Base-by-base conservation (phyloP, 2,113 vertebrate genomes). In the Phalacrocorax aristotelis region DNA sequence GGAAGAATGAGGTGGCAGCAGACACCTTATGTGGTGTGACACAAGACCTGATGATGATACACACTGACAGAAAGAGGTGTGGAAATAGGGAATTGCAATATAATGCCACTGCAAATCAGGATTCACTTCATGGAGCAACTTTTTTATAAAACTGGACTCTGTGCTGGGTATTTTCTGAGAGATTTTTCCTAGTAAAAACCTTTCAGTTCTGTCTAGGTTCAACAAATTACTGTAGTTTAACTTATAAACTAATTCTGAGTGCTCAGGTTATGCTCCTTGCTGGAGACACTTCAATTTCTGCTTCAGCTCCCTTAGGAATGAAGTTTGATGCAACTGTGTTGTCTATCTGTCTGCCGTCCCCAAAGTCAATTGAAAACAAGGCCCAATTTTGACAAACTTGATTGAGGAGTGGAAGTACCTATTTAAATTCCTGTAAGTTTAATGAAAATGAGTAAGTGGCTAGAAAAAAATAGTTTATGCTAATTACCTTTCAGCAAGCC, bases 401-500 rank as follows among this genome's bases (percentile, higher is more conserved):
- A 68, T 22, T 95, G 83, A 92, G 26, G 54, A 92, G 40, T 46
- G 12, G 34, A 82, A 71, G 15, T 66, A 19, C 10, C 25, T 74
- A 30, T 82, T 81, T 71, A 68, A 89, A 84, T 78, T 84, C 30
- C 57, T 84, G 51, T 64, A 89, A 64, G 17, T 71, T 84, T 84
- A 78, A 87, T 75, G 60, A 93, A 95, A 92, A 82, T 79, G 22
- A 91, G 32, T 70, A 75, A 89, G 55, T 78, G 52, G 32, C 69
- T 77, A 93, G 66, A 75, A 94, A 96, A 96, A 94, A 89, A 71
- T 27, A 87, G 60, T 71, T 83, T 82, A 51, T 93, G 69, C 13
- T 93, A 94, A 87, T 94, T 89, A 87, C 75, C 55, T 19, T 26
- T 75, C 87, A 52, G 32, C 46, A 91, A 91, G 66, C 22, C 91